Percentiles rank a stretch among this genome's conserved stretches.
These are phyloP conservation scores for Hyles lineata DNA, from an alignment of 2,888 invertebrate species.

Conservation along the genomic window DNA sequence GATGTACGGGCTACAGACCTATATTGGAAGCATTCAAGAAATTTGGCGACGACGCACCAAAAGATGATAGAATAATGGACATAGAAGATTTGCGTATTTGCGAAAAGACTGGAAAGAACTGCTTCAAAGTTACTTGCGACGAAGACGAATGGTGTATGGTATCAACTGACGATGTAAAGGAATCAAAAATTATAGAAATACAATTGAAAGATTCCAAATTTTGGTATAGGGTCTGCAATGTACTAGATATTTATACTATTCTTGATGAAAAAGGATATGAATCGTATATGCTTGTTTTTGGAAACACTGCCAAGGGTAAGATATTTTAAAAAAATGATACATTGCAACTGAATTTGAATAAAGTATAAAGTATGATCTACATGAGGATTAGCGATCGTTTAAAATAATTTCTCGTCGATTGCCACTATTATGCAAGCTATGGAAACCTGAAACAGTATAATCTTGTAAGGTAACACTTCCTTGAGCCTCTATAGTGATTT, in stretches of 20 bases:
- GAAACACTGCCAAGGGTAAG: slow-evolving; percentile 90
- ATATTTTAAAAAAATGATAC: not conserved
- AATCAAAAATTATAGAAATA: slow-evolving; percentile 60
- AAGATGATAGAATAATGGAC: slow-evolving; percentile 65
- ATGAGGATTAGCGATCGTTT: too few species aligned
- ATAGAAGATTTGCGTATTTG: slow-evolving; percentile 62
- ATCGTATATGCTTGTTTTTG: slow-evolving; percentile 87
- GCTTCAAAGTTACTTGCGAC: slow-evolving; percentile 35
- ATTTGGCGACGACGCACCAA: slow-evolving; percentile 85
- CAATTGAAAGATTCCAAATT: slow-evolving; percentile 60
- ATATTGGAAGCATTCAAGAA: slow-evolving; percentile 91
- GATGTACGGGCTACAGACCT: slow-evolving; percentile 91
- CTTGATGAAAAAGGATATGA: slow-evolving; percentile 69
- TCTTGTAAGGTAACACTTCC: too few species aligned
- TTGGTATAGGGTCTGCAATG: slow-evolving; percentile 82
- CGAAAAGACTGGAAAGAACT: slow-evolving; percentile 39
- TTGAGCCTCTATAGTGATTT: too few species aligned
- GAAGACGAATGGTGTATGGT: slow-evolving; percentile 58
- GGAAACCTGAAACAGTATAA: too few species aligned
- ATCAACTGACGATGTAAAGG: slow-evolving; percentile 53
- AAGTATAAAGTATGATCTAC: too few species aligned
- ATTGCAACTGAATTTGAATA: too few species aligned
- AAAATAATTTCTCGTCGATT: too few species aligned
- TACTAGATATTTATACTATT: slow-evolving; percentile 80
- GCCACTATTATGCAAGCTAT: too few species aligned